Evolutionary conservation across 2,888 invertebrate genomes (phyloP), one percentile per base, ranked within the genome.

Genomic region (Arrhopalites spinosus): DNA sequence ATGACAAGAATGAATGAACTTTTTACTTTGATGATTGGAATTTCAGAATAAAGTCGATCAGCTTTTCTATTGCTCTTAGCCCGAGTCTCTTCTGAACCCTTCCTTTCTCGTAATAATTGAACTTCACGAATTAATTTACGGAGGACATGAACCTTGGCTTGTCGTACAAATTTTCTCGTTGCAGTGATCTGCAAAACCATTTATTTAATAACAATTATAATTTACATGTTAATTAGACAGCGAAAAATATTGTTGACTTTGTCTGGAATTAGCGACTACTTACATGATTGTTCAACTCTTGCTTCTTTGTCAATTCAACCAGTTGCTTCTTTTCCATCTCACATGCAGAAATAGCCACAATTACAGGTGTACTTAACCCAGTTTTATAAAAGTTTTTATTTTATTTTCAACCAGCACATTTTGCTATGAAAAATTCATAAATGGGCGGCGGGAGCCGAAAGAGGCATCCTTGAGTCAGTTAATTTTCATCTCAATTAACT

Each of bases 221-320:
- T 61, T 5, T 23, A 23, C 7, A 27, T 61, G 27, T 20, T 8
- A 7, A 61, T 3, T 23, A 25, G 25, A n/a, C 2, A 61, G 3
- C n/a, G n/a, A 7, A 13, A 56, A 13, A 56, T 56, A 45, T 13
- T 53, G n/a, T 53, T 7, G n/a, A 53, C n/a, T 53, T 53, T 29
- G 13, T 36, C 17, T 43, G 47, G 43, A 43, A 70, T n/a, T 43
- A 36, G 29, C n/a, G 17, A 59, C 30, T 71, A 68, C 80, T 77
- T 81, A 82, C 82, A 69, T 80, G 82, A 77, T 81, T 81, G 63
- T 82, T 82, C 0, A 82, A 64, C 23, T 80, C 80, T 68, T 82
- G 82, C 47, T 80, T 75, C 63, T 82, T 82, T 0, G 81, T 77
- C 17, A 80, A 36, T 27, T 75, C 70, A 13, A 25, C 25, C 53